A percentile compares a stretch with the other conserved stretches of the same genome.
Conservation (phyloP, 2,888 invertebrate species). For the Cheilosia vulpina region DNA sequence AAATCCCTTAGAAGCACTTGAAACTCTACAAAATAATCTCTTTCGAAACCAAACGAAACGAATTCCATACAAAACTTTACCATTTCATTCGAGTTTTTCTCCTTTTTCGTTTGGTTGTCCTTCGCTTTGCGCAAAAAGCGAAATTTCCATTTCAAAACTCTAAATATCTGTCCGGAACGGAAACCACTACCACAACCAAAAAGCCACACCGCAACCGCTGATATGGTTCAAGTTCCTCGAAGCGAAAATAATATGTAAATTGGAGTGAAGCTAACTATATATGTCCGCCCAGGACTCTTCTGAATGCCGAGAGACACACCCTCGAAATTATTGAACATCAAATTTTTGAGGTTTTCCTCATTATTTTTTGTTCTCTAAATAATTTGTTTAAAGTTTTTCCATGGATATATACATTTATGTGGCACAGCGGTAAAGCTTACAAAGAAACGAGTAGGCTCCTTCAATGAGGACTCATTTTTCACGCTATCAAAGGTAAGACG, state of each 20-base stretch:
- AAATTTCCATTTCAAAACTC: constrained; percentile 61
- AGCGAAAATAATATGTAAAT: constrained; percentile 63
- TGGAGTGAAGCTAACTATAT: constrained; percentile 38
- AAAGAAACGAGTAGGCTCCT: constrained; percentile 6
- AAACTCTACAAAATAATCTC: neutral
- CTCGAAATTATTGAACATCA: constrained; percentile 13
- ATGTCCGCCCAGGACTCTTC: neutral
- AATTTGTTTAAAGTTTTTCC: constrained; percentile 38
- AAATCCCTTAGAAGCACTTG: constrained; percentile 4
- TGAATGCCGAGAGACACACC: constrained; percentile 3
- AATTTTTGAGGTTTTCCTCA: constrained; percentile 19
- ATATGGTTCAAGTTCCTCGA: constrained; percentile 64
- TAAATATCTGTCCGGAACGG: constrained; percentile 49
- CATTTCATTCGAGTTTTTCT: constrained; percentile 18
- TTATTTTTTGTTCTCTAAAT: neutral
- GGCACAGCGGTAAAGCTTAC: constrained; percentile 6
- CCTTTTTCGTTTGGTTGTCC: neutral
- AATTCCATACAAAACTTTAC: constrained; percentile 60
- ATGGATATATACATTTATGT: constrained; percentile 2
- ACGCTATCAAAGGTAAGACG: neutral
- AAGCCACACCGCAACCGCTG: constrained; percentile 31
- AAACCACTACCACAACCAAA: constrained; percentile 22
- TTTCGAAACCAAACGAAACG: constrained; percentile 8
- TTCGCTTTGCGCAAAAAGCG: constrained; percentile 7
- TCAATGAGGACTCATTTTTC: constrained; percentile 24